Conservation (phyloP, 2,888 invertebrate species). For the Drosophila borborema region DNA sequence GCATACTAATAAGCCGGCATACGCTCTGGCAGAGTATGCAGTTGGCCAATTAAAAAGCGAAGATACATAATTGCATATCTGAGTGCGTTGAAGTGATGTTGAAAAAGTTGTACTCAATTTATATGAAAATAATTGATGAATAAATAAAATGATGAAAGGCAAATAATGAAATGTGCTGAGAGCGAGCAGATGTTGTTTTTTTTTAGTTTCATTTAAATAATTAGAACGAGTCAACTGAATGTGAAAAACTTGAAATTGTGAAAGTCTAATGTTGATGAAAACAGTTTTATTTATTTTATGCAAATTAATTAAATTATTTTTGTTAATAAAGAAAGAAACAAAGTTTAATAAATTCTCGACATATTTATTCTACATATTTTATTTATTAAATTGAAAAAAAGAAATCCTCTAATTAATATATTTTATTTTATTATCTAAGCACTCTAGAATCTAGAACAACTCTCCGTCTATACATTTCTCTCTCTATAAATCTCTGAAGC, state of each 20-base stretch:
- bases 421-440: too few species aligned
- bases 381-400: too few species aligned
- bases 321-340: too few species aligned
- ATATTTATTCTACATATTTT: too few species aligned
- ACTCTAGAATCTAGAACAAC: not conserved
- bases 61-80: constrained; percentile 1
- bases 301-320: too few species aligned
- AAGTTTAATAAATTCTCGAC: too few species aligned
- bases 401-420: too few species aligned
- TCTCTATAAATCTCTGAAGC: not conserved
- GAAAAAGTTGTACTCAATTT: not conserved
- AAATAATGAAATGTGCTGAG: not conserved
- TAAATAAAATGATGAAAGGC: not conserved
- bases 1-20: constrained; percentile 23
- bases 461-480: not conserved
- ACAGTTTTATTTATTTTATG: too few species aligned
- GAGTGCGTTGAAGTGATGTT: constrained; percentile 2
- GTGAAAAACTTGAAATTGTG: not conserved
- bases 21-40: not conserved
- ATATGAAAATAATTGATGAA: not conserved
- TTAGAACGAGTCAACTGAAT: not conserved
- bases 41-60: constrained; percentile 25
- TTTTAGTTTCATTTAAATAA: not conserved
- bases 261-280: not conserved
- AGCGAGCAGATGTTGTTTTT: not conserved